Base-by-base conservation (phyloP, 1,140 invertebrate genomes). In the Caerostris extrusa region DNA sequence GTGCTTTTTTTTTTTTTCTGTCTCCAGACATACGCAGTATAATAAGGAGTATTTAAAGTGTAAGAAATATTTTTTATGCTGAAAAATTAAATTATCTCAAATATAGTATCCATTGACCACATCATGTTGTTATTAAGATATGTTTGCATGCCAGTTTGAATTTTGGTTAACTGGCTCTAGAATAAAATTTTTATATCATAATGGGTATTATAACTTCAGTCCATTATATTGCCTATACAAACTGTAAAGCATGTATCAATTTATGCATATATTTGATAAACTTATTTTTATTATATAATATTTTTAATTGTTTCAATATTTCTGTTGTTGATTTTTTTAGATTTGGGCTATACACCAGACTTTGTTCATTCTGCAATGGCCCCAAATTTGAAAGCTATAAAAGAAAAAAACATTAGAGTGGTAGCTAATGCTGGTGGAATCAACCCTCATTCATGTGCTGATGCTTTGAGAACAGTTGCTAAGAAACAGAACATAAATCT, bases 371-470 rank as follows among this genome's bases (percentile, higher is more conserved):
- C 96, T 91, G 95, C 95, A 57, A 95, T 97, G 87, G 96, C 96
- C 55, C 96, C 96, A 92, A 95, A 96, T 94, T 95, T 97, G 12
- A 95, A 95, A 94, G 95, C 96, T 61, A 96, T 97, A 60, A 97
- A 97, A 95, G 95, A 95, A 64, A 96, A 96, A 96, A 96, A 96
- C 69, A 96, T 97, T 69, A 95, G 96, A 87, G 96, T 97, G 6
- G 95, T 97, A 19, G 96, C 96, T 90, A 97, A 97, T 96, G 96
- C 96, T 90, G 97, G 97, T 58, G 97, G 97, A 34, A 96, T 97
- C n/a, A 97, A 97, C 95, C 96, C 96, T 57, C 88, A 95, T n/a
- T 95, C 95, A 2, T 97, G 96, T 96, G 96, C 96, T 93, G 95
- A 95, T 61, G 96, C 96, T 5, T 91, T 97, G 7, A 94, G 95